Evolutionary conservation across 2,888 invertebrate species (phyloP).

Genomic region (Coecobrya sp.): DNA sequence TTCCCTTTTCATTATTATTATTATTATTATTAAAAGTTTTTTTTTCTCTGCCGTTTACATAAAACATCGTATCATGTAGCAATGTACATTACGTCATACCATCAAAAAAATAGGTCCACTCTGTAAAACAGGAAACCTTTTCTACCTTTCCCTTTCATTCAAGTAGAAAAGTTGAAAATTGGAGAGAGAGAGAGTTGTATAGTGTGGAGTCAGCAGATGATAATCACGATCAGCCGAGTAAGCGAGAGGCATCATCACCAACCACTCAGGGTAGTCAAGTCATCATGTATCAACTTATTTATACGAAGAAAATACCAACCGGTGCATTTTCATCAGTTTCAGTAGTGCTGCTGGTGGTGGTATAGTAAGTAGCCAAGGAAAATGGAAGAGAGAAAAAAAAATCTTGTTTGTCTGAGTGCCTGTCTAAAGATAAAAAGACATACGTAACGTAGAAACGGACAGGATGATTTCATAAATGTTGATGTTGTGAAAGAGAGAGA

Average conservation of each 20-base stretch:
- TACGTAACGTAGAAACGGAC: background rate
- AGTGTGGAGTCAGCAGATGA: background rate
- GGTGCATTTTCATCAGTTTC: too few relatives aligned
- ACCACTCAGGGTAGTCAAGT: too few relatives aligned
- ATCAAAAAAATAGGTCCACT: background rate
- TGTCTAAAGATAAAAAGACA: too few relatives aligned
- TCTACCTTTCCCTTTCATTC: background rate
- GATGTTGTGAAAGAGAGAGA: background rate
- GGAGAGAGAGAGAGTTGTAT: background rate
- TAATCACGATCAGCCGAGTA: background rate
- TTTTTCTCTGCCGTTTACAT: background rate
- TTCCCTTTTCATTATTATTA: background rate
- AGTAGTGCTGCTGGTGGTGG: too few relatives aligned
- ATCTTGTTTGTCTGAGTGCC: too few relatives aligned
- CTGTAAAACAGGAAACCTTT: background rate
- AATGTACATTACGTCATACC: too few relatives aligned
- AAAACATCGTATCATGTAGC: background rate
- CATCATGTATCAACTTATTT: too few relatives aligned
- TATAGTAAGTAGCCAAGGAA: too few relatives aligned
- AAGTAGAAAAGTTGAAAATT: background rate
- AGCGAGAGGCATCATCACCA: background rate
- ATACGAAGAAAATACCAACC: too few relatives aligned
- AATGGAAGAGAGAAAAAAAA: too few relatives aligned
- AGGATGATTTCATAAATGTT: background rate
- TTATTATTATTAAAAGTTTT: background rate